Percentiles rank a stretch among this genome's conserved stretches.
Evolutionary conservation across 2,113 vertebrate species (phyloP).

Genomic region (Apistogramma diplotaenia): DNA sequence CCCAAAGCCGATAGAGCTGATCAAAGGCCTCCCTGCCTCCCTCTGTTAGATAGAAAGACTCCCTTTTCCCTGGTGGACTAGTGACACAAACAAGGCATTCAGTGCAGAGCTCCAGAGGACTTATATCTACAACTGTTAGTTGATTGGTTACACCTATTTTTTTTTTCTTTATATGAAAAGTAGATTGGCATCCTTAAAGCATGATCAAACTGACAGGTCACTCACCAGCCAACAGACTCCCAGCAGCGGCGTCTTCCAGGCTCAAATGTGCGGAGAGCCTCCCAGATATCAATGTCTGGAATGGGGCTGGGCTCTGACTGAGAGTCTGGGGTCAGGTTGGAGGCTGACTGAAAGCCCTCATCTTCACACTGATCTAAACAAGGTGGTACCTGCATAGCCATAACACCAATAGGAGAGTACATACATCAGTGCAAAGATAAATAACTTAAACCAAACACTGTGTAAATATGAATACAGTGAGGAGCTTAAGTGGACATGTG

Average conservation of each 20-base stretch:
- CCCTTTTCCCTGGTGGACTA: constrained; percentile 90
- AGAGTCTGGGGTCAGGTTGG: constrained; percentile 97
- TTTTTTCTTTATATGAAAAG: not conserved
- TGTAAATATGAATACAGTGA: not conserved
- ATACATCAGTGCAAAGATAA: not conserved
- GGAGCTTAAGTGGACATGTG: not conserved
- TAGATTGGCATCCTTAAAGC: not conserved
- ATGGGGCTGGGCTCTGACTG: constrained; percentile 87
- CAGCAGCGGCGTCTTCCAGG: constrained; percentile 89
- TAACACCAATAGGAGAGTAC: not conserved
- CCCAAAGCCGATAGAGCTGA: constrained; percentile 85
- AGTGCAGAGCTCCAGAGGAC: not conserved
- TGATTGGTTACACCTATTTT: not conserved
- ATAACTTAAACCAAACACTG: not conserved
- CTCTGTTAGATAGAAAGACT: constrained; percentile 89
- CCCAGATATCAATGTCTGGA: constrained; percentile 91
- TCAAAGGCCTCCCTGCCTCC: constrained; percentile 93
- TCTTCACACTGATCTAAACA: constrained; percentile 94
- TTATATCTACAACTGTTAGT: not conserved
- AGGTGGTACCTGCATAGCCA: constrained; percentile 85
- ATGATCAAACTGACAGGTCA: not conserved
- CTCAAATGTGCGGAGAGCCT: constrained; percentile 84
- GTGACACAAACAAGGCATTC: not conserved
- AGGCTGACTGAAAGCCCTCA: constrained; percentile 95
- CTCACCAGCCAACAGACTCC: constrained; percentile 94